Evolutionary conservation across 2,888 invertebrate genomes (phyloP).

Genomic region (Apamea sordens): DNA sequence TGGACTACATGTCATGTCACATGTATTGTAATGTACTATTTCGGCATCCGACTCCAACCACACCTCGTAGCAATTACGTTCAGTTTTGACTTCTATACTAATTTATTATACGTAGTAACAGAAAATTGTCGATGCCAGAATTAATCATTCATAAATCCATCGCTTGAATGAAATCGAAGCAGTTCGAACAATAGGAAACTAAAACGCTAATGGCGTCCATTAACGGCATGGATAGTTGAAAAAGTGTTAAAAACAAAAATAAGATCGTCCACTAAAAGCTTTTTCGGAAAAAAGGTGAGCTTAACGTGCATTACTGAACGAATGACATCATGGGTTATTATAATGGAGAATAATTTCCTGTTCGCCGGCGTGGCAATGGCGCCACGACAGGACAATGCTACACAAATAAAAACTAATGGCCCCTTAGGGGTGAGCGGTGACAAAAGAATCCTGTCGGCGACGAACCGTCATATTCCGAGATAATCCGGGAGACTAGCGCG

Average conservation of each 20-base stretch:
- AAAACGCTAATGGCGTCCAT: conserved; percentile 71
- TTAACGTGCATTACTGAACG: conserved; percentile 74
- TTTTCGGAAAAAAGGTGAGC: conserved; percentile 69
- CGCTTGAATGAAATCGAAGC: conserved; percentile 56
- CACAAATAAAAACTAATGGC: conserved; percentile 86
- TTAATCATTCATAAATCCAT: conserved; percentile 27
- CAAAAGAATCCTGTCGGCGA: conserved; percentile 77
- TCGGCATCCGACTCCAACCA: neutral
- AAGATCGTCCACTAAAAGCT: conserved; percentile 74
- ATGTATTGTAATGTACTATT: too few relatives aligned
- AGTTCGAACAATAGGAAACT: conserved; percentile 63
- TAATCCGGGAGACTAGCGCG: conserved; percentile 73
- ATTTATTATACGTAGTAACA: neutral
- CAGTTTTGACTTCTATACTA: neutral
- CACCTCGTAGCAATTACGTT: neutral
- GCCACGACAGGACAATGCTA: conserved; percentile 79
- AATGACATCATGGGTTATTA: conserved; percentile 77
- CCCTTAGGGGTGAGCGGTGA: conserved; percentile 71
- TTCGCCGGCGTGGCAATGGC: conserved; percentile 72
- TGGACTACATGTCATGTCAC: too few relatives aligned
- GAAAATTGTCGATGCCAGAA: conserved; percentile 11
- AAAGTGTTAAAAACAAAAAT: conserved; percentile 71
- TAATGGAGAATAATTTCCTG: conserved; percentile 84
- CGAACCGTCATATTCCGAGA: conserved; percentile 78
- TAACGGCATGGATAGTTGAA: conserved; percentile 69